Base-by-base conservation (phyloP, 2,888 invertebrate species). In the Ypsolopha sequella region DNA sequence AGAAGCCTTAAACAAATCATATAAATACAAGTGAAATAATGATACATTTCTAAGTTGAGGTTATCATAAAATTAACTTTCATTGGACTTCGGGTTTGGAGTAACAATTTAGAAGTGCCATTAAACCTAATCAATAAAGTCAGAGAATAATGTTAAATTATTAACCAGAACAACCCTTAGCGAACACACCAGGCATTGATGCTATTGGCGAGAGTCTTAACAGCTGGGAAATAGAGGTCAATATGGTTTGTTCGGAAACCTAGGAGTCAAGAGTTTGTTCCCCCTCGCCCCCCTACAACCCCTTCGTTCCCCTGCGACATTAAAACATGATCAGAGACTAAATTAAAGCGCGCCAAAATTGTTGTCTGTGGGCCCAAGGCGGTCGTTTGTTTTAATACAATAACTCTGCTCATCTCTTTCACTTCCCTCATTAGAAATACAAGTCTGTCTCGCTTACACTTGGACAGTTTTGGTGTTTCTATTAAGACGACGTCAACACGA, bases 301-400 rank as follows among this genome's bases (percentile, higher is more conserved):
- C 24, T 24, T n/a, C n/a, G n/a, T 60, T 68, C 76, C 76, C 76
- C 58, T 54, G 72, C 66, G 78, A 77, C 84, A 80, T 80, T 82
- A 80, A 80, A 82, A 82, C 82, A 82, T 76, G 79, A 79, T 36
- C 51, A 70, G 74, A 76, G 82, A 81, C 84, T 79, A 84, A 86
- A 84, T 86, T 85, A 85, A 82, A 86, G 77, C 81, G 75, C 77
- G 80, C 82, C 82, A 81, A 82, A 85, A 84, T 80, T 79, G 81
- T 79, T 76, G 76, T 76, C 78, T 76, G 75, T 55, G 74, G 78
- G 76, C 86, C 84, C 85, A 81, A 80, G 82, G 84, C 81, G 77
- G 64, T 76, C 85, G 81, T 85, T 86, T 84, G 80, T 85, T 85
- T 86, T 86, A 84, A 86, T 85, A 86, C 85, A 84, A 84, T 82